Conservation (phyloP, 2,113 vertebrate species). For the Notothenia rossii region DNA sequence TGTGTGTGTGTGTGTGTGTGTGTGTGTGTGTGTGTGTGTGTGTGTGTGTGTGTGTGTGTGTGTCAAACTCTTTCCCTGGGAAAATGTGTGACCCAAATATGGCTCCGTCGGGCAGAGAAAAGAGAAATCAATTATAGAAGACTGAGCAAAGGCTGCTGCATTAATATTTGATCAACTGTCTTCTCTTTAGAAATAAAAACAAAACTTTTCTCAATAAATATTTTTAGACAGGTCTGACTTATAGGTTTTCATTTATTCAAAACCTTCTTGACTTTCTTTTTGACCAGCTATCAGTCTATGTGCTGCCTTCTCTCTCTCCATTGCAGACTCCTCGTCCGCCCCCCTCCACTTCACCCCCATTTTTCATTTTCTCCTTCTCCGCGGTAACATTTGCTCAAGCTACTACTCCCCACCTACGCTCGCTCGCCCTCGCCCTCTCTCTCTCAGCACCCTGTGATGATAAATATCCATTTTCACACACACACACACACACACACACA, state of each 20-base stretch:
- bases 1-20: no score
- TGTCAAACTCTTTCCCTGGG: slow-evolving; percentile 48
- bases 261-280: slow-evolving; percentile 5
- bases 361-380: slow-evolving; percentile 56
- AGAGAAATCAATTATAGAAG: slow-evolving; percentile 76
- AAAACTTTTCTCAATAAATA: slow-evolving; percentile 46
- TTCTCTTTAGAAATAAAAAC: slow-evolving; percentile 69
- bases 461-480: slow-evolving; percentile 75
- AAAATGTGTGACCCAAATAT: slow-evolving; percentile 77
- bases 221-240: slow-evolving; percentile 40
- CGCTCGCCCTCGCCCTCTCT: no score
- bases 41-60: slow-evolving; percentile 2
- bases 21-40: no score
- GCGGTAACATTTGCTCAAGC: slow-evolving; percentile 37
- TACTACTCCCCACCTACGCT: slow-evolving; percentile 52
- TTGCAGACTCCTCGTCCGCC: neutral
- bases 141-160: slow-evolving; percentile 50
- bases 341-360: slow-evolving; percentile 1
- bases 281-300: slow-evolving; percentile 18
- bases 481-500: slow-evolving; percentile 1
- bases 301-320: slow-evolving; percentile 4
- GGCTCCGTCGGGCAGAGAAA: slow-evolving; percentile 65
- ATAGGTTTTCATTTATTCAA: slow-evolving; percentile 36
- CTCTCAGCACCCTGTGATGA: slow-evolving; percentile 69
- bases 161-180: slow-evolving; percentile 74